phyloP scores from a whole-genome alignment of 2,797 vertebrate species.

The Podargus strigoides region DNA sequence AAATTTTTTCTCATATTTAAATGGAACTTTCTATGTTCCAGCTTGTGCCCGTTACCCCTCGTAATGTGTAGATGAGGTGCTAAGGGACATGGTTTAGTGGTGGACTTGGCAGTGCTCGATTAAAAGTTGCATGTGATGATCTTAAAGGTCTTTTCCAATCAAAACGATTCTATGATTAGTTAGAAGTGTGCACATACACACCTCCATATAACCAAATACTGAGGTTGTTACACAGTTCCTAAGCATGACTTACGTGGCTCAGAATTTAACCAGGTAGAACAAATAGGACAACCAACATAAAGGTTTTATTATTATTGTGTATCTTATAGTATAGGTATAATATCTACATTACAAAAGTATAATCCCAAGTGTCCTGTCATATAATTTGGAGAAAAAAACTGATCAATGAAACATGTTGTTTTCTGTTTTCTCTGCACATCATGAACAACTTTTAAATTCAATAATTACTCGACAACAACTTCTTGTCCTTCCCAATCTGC shows the following conservation, averaged over 20 bases:
- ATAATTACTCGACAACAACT: not conserved
- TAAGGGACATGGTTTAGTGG: too few relatives aligned
- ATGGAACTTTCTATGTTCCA: too few relatives aligned
- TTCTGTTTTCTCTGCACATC: not conserved
- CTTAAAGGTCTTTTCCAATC: too few relatives aligned
- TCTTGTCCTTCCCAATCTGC: not conserved
- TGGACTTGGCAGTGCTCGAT: too few relatives aligned
- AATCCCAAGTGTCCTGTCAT: not conserved
- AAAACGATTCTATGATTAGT: too few relatives aligned
- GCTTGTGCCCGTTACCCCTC: too few relatives aligned
- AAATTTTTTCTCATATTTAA: too few relatives aligned
- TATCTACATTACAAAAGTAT: not conserved
- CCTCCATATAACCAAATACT: not conserved
- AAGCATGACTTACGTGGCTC: rapidly evolving
- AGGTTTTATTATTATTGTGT: not conserved
- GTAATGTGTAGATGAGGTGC: too few relatives aligned
- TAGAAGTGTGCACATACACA: not conserved
- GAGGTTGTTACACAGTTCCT: not conserved
- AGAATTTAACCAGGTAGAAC: not conserved
- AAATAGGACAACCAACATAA: not conserved
- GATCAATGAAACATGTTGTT: not conserved
- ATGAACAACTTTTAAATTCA: not conserved
- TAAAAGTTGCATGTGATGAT: too few relatives aligned
- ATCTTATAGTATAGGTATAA: not conserved
- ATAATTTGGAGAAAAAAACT: not conserved